A percentile compares a stretch with the other conserved stretches of the same genome.
Conservation (phyloP, 2,888 invertebrate genomes). For the Sminthurinus aureus region DNA sequence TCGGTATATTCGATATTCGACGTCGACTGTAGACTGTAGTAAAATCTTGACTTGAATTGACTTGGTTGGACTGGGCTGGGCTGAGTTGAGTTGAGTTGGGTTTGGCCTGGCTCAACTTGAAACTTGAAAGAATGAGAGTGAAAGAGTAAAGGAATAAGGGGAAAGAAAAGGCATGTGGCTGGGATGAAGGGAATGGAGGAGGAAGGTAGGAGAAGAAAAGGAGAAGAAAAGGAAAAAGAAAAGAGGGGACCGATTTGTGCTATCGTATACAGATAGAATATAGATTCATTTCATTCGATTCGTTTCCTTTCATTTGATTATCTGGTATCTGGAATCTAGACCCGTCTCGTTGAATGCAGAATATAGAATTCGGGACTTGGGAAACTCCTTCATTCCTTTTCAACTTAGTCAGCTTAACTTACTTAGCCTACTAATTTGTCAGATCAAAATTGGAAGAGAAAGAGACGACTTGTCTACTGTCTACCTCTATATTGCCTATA, state of each 20-base stretch:
- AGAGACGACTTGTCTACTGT: constrained; percentile 2
- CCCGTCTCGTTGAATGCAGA: background rate
- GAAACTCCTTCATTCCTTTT: constrained; percentile 20
- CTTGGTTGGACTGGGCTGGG: no score
- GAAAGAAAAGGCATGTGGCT: background rate
- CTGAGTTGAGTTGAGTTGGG: no score
- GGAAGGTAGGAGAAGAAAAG: constrained; percentile 1
- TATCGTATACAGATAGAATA: no score
- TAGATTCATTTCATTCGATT: constrained; percentile 21
- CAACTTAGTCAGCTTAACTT: constrained; percentile 21
- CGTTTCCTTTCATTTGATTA: constrained; percentile 23
- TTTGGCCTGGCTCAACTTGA: background rate
- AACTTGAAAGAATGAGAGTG: background rate
- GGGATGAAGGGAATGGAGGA: background rate
- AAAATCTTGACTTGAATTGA: no score
- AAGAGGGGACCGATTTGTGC: constrained; percentile 2
- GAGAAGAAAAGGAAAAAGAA: background rate
- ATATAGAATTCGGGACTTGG: background rate
- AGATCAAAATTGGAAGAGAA: constrained; percentile 10
- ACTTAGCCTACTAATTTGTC: constrained; percentile 19
- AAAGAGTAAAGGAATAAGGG: background rate
- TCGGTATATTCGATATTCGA: background rate
- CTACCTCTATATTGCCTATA: background rate
- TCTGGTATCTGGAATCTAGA: background rate
- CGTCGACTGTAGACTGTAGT: no score